Base-by-base conservation (phyloP, 2,888 invertebrate species). In the Alloscopus bannaensis region DNA sequence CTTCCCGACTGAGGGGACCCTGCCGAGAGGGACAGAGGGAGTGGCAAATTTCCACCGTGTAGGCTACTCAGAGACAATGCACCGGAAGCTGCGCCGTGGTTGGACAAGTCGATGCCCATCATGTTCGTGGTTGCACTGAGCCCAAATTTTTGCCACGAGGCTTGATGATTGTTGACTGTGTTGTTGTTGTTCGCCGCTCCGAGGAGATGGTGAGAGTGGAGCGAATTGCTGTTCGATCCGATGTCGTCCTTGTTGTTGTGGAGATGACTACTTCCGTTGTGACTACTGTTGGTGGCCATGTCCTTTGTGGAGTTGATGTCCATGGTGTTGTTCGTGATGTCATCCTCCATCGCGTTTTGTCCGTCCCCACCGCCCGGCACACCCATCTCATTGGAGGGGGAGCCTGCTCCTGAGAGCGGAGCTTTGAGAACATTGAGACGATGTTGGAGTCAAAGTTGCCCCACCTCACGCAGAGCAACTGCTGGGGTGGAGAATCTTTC, bases 381-480 rank as follows among this genome's bases (percentile, higher is more conserved):
- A 28, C 72, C 82, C 65, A 77, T 80, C 24, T 81, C 80, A 29
- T 82, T 81, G 28, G 85, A 83, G 8, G 86, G 85, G 13, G 86
- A 86, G 31, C 86, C 86, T 20, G 83, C 78, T 86, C 85, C 64
- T 81, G 81, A 65, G 82, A 81, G 31, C 84, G 79, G 45, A 86
- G 83, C 62, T 86, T 86, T 64, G 86, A 84, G 80, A 86, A 86
- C 86, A 86, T 86, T 69, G 86, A 84, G 60, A 86, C 84, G 62
- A 86, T 86, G 70, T 86, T 86, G 36, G 86, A 84, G 83, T 86
- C 86, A 60, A 84, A 86, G 80, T 86, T 86, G 24, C 86, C 86
- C 86, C 86, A 86, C 68, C 86, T 84, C 80, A 86, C 86, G 52
- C 86, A 86, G 8, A 86, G 77, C 28, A 86, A 62, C 64, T 86